Conservation (phyloP, 2,797 vertebrate genomes). For the Lateolabrax maculatus region DNA sequence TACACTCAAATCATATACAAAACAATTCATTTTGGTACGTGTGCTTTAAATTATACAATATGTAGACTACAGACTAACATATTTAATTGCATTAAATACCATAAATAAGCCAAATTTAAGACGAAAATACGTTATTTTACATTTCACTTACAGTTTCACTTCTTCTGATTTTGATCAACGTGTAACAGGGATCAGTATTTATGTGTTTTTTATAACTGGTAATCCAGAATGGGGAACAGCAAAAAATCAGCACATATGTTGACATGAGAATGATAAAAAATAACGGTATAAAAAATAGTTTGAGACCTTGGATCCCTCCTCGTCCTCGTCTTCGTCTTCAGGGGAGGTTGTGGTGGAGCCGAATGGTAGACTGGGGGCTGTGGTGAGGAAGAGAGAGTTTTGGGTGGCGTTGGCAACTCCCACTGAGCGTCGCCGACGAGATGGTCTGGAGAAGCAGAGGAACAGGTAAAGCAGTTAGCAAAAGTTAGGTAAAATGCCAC, state of each 20-base stretch:
- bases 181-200: neutral
- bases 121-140: neutral
- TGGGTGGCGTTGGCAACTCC: conserved; percentile 87
- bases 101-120: neutral
- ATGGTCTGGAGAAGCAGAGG: conserved; percentile 80
- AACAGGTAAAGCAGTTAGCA: conserved; percentile 21
- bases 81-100: neutral
- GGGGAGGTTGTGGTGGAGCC: conserved; percentile 73
- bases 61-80: neutral
- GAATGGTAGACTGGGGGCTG: conserved; percentile 67
- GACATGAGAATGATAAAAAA: neutral
- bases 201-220: neutral
- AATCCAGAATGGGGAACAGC: neutral
- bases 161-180: neutral
- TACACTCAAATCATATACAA: neutral
- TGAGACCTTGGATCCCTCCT: conserved; percentile 75
- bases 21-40: neutral
- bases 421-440: conserved; percentile 90
- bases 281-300: neutral
- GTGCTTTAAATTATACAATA: neutral
- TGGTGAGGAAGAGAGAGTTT: conserved; percentile 71
- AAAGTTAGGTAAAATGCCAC: neutral
- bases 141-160: neutral
- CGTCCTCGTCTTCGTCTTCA: conserved; percentile 75
- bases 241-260: neutral